Evolutionary conservation across 37 sponge, comb jelly and placozoan species (phyloP), one percentile per base, ranked within the genome.

Genomic region (Petrosia ficiformis): DNA sequence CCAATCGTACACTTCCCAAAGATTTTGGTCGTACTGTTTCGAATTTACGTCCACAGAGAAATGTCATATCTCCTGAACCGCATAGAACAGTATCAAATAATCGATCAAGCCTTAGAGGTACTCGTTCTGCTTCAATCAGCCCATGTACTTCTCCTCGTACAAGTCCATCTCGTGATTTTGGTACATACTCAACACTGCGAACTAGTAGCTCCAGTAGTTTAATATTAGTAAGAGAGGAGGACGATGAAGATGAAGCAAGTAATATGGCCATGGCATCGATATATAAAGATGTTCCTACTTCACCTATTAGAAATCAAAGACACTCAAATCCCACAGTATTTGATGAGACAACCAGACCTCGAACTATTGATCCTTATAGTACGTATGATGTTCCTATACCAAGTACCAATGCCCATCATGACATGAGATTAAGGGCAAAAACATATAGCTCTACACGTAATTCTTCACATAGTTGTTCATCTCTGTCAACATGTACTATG

Each of bases 1-100:
- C 44, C 19, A 36, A 1, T 0, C 33, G 58, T 38, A 82, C 82
- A 0, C 67, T 82, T 5, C 76, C 75, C 54, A 41, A 33, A 26
- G 65, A 48, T 56, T 79, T 79, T 79, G 80, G 80, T 26, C 48
- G 82, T 40, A 34, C 54, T 19, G 14, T 48, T 48, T 61, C 63
- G 5, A 61, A 61, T 61, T 14, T 48, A 19, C 54, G 54, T 48
- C 54, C 54, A 10, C 5, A n/a, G 5, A 5, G 5, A 26, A 29
- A 24, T 6, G 5, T 61, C 28, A 5, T 22, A 26, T n/a, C 14
- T 26, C 25, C 63, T 61, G 63, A 61, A 26, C n/a, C 14, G 11
- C 5, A n/a, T 22, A 11, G 28, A n/a, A n/a, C 26, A 5, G 28
- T 11, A 6, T 29, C 11, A 24, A 61, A n/a, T 22, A n/a, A 11